phyloP scores from a whole-genome alignment of 2,113 vertebrate species.

The Ophthalmolycus amberensis region DNA sequence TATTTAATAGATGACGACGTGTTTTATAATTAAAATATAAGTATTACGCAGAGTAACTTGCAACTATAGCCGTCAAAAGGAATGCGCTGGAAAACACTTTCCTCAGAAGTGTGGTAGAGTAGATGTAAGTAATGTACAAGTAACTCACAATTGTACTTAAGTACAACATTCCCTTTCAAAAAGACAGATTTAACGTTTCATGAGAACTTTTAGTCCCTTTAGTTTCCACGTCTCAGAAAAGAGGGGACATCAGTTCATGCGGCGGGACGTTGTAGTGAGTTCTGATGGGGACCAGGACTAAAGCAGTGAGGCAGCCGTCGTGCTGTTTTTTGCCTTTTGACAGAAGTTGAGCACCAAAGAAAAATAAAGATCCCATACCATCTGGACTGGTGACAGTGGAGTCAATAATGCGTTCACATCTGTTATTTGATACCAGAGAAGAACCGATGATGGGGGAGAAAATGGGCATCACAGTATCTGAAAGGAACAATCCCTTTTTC shows the following conservation, averaged over 20 bases:
- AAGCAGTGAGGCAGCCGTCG: background rate
- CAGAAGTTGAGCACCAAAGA: background rate
- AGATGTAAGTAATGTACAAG: background rate
- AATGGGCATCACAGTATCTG: background rate
- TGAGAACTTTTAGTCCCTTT: background rate
- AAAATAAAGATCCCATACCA: background rate
- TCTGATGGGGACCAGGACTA: background rate
- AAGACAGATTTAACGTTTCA: background rate
- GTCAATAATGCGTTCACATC: slow-evolving; percentile 21
- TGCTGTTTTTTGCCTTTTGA: background rate
- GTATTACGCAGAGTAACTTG: background rate
- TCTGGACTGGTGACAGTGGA: background rate
- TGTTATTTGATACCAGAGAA: background rate
- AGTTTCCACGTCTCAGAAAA: background rate
- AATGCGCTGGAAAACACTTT: background rate
- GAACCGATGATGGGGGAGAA: background rate
- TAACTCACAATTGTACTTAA: background rate
- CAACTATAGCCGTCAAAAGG: no score
- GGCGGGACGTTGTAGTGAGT: background rate
- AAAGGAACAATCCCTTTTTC: background rate
- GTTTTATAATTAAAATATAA: background rate
- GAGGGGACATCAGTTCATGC: background rate
- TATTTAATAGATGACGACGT: background rate
- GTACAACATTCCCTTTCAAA: background rate
- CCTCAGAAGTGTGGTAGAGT: background rate